phyloP scores from a whole-genome alignment of 2,113 vertebrate species.

The Callocephalon fimbriatum region DNA sequence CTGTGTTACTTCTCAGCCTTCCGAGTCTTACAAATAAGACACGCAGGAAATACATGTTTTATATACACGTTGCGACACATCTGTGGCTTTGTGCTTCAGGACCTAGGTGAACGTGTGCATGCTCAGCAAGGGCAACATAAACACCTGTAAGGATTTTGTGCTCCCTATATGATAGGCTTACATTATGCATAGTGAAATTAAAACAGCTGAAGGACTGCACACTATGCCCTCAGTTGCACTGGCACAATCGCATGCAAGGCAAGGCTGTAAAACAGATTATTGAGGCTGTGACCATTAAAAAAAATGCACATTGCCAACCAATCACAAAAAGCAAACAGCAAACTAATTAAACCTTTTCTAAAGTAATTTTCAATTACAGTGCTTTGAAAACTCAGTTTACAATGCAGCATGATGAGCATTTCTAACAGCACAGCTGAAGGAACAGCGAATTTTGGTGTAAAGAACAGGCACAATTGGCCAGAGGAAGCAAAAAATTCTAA shows the following conservation, averaged over 20 bases:
- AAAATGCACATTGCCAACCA: fast-evolving
- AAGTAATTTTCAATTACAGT: neutral
- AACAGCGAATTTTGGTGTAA: neutral
- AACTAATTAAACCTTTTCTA: neutral
- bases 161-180: neutral
- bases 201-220: neutral
- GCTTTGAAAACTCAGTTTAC: neutral
- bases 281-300: neutral
- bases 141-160: neutral
- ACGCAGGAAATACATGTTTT: neutral
- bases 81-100: neutral
- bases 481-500: neutral
- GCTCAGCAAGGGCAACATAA: neutral
- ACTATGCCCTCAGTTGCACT: neutral
- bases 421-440: neutral
- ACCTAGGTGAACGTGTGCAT: neutral
- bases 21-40: neutral
- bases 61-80: fast-evolving
- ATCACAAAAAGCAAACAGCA: neutral
- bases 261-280: neutral
- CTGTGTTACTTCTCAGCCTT: neutral
- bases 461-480: neutral
- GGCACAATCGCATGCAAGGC: fast-evolving
- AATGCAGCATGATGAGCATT: neutral
- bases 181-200: fast-evolving